Evolutionary conservation across 2,113 vertebrate species (phyloP).

Genomic region (Silurus glanis): DNA sequence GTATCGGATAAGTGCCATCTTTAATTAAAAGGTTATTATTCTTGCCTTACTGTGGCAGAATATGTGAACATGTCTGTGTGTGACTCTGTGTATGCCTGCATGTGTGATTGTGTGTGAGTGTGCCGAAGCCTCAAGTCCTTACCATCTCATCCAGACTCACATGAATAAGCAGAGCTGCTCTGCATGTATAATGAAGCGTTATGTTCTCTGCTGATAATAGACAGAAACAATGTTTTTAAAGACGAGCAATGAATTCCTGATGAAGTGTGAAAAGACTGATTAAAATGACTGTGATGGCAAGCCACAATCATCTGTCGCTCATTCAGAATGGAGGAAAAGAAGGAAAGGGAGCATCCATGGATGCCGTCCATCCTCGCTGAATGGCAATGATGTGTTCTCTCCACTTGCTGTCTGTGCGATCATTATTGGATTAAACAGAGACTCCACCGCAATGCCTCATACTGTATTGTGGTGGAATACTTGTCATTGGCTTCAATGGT

Average conservation of each 20-base stretch:
- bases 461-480: slow-evolving; percentile 21
- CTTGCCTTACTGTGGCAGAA: not conserved
- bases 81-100: slow-evolving; percentile 11
- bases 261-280: slow-evolving; percentile 81
- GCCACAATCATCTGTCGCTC: slow-evolving; percentile 72
- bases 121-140: slow-evolving; percentile 38
- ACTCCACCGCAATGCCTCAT: not conserved
- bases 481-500: slow-evolving; percentile 1
- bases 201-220: slow-evolving; percentile 79
- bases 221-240: slow-evolving; percentile 77
- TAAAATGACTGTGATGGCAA: slow-evolving; percentile 77
- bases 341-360: slow-evolving; percentile 24
- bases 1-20: not conserved
- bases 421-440: slow-evolving; percentile 27
- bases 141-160: slow-evolving; percentile 65
- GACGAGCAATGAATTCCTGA: slow-evolving; percentile 77
- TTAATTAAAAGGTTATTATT: slow-evolving; percentile 17
- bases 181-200: slow-evolving; percentile 79
- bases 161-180: slow-evolving; percentile 74
- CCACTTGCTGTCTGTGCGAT: slow-evolving; percentile 25
- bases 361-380: slow-evolving; percentile 26
- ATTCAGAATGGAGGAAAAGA: slow-evolving; percentile 49
- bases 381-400: slow-evolving; percentile 39
- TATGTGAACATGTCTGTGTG: slow-evolving; percentile 12
- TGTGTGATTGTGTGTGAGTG: slow-evolving; percentile 1